Evolutionary conservation across 2,888 invertebrate species (phyloP).

Genomic region (Drosophila falleni): DNA sequence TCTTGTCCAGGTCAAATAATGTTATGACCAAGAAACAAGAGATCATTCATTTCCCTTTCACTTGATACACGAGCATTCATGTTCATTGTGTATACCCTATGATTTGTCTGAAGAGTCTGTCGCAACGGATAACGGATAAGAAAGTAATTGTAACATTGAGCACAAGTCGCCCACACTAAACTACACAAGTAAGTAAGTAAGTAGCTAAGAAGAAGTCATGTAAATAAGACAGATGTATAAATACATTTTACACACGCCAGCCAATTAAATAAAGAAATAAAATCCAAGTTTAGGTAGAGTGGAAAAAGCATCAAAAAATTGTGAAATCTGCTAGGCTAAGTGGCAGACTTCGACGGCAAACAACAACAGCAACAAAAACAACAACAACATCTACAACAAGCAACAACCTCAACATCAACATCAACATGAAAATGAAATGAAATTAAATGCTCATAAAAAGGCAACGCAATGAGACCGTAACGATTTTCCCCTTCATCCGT

Average conservation of each 20-base stretch:
- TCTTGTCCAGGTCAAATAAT: conserved; percentile 53
- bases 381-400: conserved; percentile 3
- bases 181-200: neutral
- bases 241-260: conserved; percentile 44
- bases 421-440: conserved; percentile 53
- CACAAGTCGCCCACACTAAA: conserved; percentile 22
- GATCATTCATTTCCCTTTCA: conserved; percentile 58
- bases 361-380: conserved; percentile 1
- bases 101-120: conserved; percentile 5
- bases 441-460: conserved; percentile 70
- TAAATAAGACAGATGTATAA: conserved; percentile 26
- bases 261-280: conserved; percentile 53
- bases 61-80: conserved; percentile 24
- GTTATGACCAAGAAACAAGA: conserved; percentile 27
- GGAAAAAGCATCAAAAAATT: conserved; percentile 58
- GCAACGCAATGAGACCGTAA: conserved; percentile 74
- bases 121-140: neutral
- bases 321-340: conserved; percentile 57
- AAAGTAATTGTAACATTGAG: conserved; percentile 4
- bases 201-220: conserved; percentile 1
- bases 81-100: conserved; percentile 11
- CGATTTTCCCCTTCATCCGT: conserved; percentile 55
- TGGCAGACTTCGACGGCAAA: conserved; percentile 1
- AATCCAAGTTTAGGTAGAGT: conserved; percentile 38
- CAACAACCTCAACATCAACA: conserved; percentile 22